phyloP scores from a whole-genome alignment of 2,888 invertebrate species.

The Thymelicus sylvestris region DNA sequence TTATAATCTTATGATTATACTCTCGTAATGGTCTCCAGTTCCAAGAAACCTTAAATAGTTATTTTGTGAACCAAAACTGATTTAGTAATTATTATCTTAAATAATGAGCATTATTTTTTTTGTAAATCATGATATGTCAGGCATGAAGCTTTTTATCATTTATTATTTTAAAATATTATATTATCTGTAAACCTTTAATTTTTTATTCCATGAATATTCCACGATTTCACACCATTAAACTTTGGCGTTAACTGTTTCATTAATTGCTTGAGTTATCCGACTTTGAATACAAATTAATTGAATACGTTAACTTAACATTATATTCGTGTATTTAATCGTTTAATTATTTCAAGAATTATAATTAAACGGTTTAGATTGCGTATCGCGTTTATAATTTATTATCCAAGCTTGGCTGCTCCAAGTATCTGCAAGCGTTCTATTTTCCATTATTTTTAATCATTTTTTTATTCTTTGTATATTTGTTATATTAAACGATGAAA shows the following conservation, averaged over 20 bases:
- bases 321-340: conserved; percentile 25
- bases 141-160: conserved; percentile 19
- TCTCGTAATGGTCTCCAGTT: neutral
- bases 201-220: conserved; percentile 20
- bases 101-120: conserved; percentile 7
- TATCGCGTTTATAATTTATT: conserved; percentile 31
- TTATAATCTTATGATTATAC: too few species aligned
- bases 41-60: neutral
- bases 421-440: neutral
- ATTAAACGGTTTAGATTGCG: conserved; percentile 26
- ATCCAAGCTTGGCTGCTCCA: conserved; percentile 12
- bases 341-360: conserved; percentile 30
- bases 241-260: conserved; percentile 16
- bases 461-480: neutral
- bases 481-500: neutral
- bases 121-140: neutral
- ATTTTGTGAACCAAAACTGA: neutral
- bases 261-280: conserved; percentile 27
- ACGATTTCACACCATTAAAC: conserved; percentile 28
- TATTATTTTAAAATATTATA: neutral
- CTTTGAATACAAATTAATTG: conserved; percentile 32
- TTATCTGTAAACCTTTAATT: conserved; percentile 11
- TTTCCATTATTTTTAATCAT: neutral
- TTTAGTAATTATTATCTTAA: conserved; percentile 11
- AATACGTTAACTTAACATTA: conserved; percentile 19